Evolutionary conservation across 2,888 invertebrate genomes (phyloP).

Genomic region (Watsonalla binaria): DNA sequence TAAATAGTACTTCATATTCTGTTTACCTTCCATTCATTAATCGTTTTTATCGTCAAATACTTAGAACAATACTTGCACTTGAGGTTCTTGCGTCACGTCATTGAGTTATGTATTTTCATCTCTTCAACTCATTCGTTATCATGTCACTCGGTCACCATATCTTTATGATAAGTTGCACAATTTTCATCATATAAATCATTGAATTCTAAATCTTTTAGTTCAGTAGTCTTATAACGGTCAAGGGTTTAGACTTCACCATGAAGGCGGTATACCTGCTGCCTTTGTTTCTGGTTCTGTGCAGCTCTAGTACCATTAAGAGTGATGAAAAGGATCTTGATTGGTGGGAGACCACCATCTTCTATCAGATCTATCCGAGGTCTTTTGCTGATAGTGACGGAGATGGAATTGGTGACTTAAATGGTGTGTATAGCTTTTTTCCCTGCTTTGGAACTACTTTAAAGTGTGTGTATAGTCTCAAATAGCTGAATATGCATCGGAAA

Average conservation of each 20-base stretch:
- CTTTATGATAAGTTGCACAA: neutral
- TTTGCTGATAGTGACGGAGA: conserved; percentile 88
- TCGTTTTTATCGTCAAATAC: neutral
- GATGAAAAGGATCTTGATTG: conserved; percentile 71
- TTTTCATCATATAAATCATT: conserved; percentile 26
- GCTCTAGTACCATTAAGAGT: conserved; percentile 29
- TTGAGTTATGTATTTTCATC: neutral
- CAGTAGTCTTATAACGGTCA: conserved; percentile 7
- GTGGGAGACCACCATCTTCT: conserved; percentile 87
- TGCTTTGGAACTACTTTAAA: neutral
- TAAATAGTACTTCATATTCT: no score
- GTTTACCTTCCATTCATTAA: no score
- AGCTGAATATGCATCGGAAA: no score
- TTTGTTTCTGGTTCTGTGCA: conserved; percentile 32
- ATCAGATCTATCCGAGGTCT: conserved; percentile 89
- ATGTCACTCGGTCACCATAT: neutral
- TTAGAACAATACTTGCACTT: neutral
- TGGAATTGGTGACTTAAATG: conserved; percentile 82
- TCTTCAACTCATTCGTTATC: neutral
- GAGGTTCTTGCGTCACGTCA: neutral
- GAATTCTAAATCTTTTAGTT: conserved; percentile 5
- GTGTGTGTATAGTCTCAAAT: neutral
- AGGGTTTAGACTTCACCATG: conserved; percentile 27
- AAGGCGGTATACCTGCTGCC: conserved; percentile 39
- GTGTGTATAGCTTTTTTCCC: conserved; percentile 36